A percentile compares a stretch with the other conserved stretches of the same genome.
These are phyloP conservation scores for Lycaena phlaeas DNA, from an alignment of 2,888 invertebrate species.

Conservation along the genomic window DNA sequence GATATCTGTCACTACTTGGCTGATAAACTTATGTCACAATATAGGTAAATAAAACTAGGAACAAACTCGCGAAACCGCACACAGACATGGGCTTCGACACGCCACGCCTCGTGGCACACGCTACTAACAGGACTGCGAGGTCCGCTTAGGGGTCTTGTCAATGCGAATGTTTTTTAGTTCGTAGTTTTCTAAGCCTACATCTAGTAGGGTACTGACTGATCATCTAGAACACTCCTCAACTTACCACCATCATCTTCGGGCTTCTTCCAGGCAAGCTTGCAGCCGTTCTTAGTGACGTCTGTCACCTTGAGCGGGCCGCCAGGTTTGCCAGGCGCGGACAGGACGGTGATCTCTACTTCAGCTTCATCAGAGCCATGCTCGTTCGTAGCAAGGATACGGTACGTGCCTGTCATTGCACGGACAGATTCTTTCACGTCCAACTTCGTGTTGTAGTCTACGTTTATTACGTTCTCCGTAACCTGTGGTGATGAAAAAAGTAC, in stretches of 20 bases:
- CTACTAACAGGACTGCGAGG: too few species aligned
- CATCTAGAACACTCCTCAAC: too few species aligned
- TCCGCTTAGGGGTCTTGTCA: too few species aligned
- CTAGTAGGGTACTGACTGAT: too few species aligned
- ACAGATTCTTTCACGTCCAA: constrained; percentile 83
- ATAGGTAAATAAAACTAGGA: too few species aligned
- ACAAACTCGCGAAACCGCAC: too few species aligned
- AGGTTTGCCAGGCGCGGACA: constrained; percentile 86
- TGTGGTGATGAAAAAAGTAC: constrained; percentile 24
- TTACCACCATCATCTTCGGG: constrained; percentile 94
- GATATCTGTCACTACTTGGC: too few species aligned
- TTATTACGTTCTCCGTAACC: constrained; percentile 83
- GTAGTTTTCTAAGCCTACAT: too few species aligned
- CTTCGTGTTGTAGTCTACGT: constrained; percentile 93
- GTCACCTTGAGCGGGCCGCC: constrained; percentile 91
- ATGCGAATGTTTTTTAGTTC: too few species aligned
- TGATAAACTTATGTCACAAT: too few species aligned
- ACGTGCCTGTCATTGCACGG: constrained; percentile 90
- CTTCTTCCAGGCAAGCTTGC: constrained; percentile 93
- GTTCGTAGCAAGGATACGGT: constrained; percentile 92
- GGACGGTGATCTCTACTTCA: constrained; percentile 93
- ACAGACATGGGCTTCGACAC: too few species aligned
- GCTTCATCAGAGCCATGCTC: constrained; percentile 94
- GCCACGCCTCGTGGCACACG: too few species aligned
- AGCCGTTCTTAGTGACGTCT: constrained; percentile 91